Evolutionary conservation across 2,797 vertebrate species (phyloP).

Genomic region (Danionella dracula): DNA sequence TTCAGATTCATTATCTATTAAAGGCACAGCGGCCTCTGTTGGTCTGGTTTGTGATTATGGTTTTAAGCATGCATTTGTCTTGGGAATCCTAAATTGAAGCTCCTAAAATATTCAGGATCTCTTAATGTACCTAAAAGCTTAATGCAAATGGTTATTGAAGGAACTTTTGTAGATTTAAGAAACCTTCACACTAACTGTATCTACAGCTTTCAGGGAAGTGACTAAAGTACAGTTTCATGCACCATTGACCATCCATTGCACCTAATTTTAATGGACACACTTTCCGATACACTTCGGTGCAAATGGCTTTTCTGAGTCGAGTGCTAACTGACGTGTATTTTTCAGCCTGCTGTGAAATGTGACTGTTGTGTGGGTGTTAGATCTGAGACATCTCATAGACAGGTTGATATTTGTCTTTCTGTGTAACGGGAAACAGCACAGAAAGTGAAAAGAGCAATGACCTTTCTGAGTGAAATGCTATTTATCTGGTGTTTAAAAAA

Average conservation of each 20-base stretch:
- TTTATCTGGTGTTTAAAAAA: conserved; percentile 49
- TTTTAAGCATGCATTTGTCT: neutral
- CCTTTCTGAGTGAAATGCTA: conserved; percentile 54
- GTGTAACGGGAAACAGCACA: conserved; percentile 19
- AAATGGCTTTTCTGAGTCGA: conserved; percentile 4
- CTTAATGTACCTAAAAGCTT: neutral
- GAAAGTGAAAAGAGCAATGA: conserved; percentile 37
- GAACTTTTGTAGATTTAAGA: conserved; percentile 8
- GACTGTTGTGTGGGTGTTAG: conserved; percentile 1
- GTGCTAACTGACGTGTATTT: conserved; percentile 18
- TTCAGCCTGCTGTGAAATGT: neutral
- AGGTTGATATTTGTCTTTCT: conserved; percentile 31
- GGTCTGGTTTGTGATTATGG: conserved; percentile 5
- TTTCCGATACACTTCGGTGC: neutral
- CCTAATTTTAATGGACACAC: conserved; percentile 25
- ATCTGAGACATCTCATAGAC: conserved; percentile 27
- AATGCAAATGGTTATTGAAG: conserved; percentile 8
- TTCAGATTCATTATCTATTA: conserved; percentile 20
- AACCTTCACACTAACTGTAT: conserved; percentile 15
- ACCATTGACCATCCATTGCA: conserved; percentile 17
- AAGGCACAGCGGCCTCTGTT: neutral
- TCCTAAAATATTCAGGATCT: conserved; percentile 14
- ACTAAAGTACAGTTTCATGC: conserved; percentile 17
- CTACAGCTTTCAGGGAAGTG: conserved; percentile 1
- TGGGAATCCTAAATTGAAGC: neutral